Conservation (phyloP, 2,888 invertebrate species). For the Cantharis rustica region DNA sequence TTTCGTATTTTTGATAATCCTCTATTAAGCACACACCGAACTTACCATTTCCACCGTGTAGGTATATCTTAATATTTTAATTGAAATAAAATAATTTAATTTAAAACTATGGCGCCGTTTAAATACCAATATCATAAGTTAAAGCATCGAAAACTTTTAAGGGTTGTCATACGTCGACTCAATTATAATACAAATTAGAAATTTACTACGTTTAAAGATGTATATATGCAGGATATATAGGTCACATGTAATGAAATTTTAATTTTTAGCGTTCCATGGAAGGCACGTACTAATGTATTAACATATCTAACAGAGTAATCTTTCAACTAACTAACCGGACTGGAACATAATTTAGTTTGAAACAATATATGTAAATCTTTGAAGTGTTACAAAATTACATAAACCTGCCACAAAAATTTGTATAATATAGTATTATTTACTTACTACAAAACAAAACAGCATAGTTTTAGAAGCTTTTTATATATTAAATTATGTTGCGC, state of each 20-base stretch:
- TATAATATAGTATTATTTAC: no score
- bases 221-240: not conserved
- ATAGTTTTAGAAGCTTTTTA: not conserved
- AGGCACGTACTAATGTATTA: not conserved
- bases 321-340: not conserved
- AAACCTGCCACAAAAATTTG: no score
- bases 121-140: not conserved
- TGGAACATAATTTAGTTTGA: not conserved
- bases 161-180: not conserved
- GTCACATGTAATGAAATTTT: not conserved
- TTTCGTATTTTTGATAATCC: not conserved
- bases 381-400: not conserved
- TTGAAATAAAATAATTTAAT: not conserved
- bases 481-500: no score
- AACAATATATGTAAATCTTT: not conserved
- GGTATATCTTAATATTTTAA: not conserved
- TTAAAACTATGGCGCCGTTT: not conserved
- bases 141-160: not conserved
- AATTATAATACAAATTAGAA: not conserved
- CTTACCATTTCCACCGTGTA: not conserved
- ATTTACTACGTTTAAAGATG: not conserved
- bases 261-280: not conserved
- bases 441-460: no score
- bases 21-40: not conserved
- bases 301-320: not conserved